phyloP scores from a whole-genome alignment of 2,113 vertebrate genomes.

The Plectropomus leopardus region DNA sequence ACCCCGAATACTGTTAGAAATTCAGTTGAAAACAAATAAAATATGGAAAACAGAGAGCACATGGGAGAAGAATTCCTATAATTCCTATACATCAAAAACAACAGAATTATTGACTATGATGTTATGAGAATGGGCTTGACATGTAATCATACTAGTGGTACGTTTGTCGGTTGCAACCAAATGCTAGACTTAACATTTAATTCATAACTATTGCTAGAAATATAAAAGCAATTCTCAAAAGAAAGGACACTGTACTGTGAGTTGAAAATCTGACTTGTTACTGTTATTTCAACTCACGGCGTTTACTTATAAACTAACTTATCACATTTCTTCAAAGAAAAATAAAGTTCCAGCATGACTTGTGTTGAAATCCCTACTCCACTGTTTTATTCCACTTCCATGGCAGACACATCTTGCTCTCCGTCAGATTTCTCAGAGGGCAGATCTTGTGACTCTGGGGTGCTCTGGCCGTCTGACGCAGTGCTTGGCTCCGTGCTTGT shows the following conservation, averaged over 20 bases:
- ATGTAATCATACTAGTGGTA: conserved; percentile 8
- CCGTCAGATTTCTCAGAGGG: conserved; percentile 75
- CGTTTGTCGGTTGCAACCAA: conserved; percentile 26
- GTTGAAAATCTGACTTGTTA: conserved; percentile 42
- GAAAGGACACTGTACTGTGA: conserved; percentile 45
- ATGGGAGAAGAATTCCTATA: conserved; percentile 20
- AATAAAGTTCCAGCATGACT: conserved; percentile 33
- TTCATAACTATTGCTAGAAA: conserved; percentile 35
- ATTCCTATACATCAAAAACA: conserved; percentile 26
- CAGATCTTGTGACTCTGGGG: conserved; percentile 70
- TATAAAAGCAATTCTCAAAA: conserved; percentile 65
- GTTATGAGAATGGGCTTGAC: conserved; percentile 15
- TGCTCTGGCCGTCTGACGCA: conserved; percentile 74
- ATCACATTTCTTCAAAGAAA: conserved; percentile 30
- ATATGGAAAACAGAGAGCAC: conserved; percentile 24
- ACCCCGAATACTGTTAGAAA: conserved; percentile 51
- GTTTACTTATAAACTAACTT: conserved; percentile 45
- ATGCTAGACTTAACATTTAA: conserved; percentile 22
- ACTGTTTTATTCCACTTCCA: conserved; percentile 88
- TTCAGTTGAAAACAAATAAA: conserved; percentile 56
- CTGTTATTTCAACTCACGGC: conserved; percentile 25
- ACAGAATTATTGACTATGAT: not conserved
- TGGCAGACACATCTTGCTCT: conserved; percentile 88
- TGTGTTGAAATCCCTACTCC: conserved; percentile 14
- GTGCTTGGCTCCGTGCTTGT: conserved; percentile 51